A percentile compares a stretch with the other conserved stretches of the same genome.
phyloP scores from a whole-genome alignment of 2,888 invertebrate genomes.

The Amblyteles armatorius region DNA sequence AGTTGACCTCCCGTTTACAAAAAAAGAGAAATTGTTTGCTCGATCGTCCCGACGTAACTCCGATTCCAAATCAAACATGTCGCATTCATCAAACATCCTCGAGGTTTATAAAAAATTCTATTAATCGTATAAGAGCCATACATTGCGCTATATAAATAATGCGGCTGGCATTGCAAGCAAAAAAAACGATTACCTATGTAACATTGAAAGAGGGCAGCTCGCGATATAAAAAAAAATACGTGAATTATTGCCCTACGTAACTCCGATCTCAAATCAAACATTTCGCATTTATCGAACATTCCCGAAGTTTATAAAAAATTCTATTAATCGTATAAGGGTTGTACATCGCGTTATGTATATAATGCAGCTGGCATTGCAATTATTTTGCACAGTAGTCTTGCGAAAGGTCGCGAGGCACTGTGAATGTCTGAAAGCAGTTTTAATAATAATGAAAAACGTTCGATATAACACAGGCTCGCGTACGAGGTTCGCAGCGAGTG shows the following conservation, averaged over 20 bases:
- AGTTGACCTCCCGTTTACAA: neutral
- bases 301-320: constrained; percentile 56
- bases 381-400: constrained; percentile 12
- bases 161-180: constrained; percentile 8
- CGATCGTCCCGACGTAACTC: neutral
- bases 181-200: neutral
- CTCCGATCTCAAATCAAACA: constrained; percentile 1
- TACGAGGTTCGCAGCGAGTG: neutral
- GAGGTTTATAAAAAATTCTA: constrained; percentile 59
- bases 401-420: constrained; percentile 35
- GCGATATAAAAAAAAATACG: neutral
- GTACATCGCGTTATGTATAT: constrained; percentile 8
- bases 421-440: constrained; percentile 45
- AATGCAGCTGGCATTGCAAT: constrained; percentile 23
- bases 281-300: constrained; percentile 19
- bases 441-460: constrained; percentile 38
- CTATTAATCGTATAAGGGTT: constrained; percentile 51
- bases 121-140: constrained; percentile 43
- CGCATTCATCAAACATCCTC: constrained; percentile 15
- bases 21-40: no score
- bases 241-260: neutral
- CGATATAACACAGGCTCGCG: neutral
- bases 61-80: constrained; percentile 7
- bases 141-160: constrained; percentile 17
- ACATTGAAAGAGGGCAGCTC: neutral